A percentile compares a stretch with the other conserved stretches of the same genome.
Evolutionary conservation across 2,888 invertebrate genomes (phyloP).

Genomic region (Anagyrus pseudococci): DNA sequence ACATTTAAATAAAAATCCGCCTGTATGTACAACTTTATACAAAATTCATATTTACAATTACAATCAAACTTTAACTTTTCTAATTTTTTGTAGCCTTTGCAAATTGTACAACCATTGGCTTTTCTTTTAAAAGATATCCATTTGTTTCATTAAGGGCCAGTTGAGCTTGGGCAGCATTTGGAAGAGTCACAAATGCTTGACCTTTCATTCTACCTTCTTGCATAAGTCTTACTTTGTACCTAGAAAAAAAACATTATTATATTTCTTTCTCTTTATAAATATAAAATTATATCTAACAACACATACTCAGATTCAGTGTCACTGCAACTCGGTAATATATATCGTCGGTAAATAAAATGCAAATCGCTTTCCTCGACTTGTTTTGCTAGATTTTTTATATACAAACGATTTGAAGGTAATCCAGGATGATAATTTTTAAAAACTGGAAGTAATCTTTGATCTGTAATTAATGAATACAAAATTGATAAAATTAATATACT

Average conservation of each 20-base stretch:
- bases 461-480: constrained; percentile 51
- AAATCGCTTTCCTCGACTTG: constrained; percentile 78
- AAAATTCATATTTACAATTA: constrained; percentile 25
- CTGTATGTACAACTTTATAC: constrained; percentile 7
- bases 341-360: constrained; percentile 77
- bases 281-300: background rate
- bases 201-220: constrained; percentile 96
- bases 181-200: constrained; percentile 90
- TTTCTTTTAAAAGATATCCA: constrained; percentile 84
- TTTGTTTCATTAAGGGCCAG: constrained; percentile 84
- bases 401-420: constrained; percentile 81
- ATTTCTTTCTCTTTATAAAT: background rate
- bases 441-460: constrained; percentile 77
- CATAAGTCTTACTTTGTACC: constrained; percentile 81
- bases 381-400: constrained; percentile 90
- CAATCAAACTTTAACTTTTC: constrained; percentile 10
- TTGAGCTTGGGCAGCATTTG: constrained; percentile 73
- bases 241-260: constrained; percentile 47
- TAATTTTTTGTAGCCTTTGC: constrained; percentile 64
- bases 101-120: constrained; percentile 91
- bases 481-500: background rate
- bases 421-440: constrained; percentile 89
- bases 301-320: constrained; percentile 43
- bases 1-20: background rate
- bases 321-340: constrained; percentile 61